phyloP scores from a whole-genome alignment of 2,888 invertebrate species.

The Ormyrus rosae region DNA sequence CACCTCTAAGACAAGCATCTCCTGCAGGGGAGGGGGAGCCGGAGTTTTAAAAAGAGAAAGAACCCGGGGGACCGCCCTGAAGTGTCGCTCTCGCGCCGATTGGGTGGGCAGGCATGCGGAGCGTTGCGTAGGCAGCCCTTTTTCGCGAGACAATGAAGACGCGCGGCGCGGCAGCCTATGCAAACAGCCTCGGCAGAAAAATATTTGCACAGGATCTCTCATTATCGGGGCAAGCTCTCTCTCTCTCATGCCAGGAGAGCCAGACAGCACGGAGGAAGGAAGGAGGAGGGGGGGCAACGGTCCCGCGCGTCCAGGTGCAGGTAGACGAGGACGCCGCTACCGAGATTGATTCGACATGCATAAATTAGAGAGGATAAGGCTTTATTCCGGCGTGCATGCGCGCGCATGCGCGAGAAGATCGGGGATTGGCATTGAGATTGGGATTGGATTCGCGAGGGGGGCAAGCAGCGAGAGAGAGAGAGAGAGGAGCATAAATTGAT shows the following conservation, averaged over 20 bases:
- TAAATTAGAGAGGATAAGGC: slow-evolving; percentile 75
- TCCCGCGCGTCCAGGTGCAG: slow-evolving; percentile 72
- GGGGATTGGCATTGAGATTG: slow-evolving; percentile 48
- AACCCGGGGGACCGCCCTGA: slow-evolving; percentile 39
- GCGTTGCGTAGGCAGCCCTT: slow-evolving; percentile 53
- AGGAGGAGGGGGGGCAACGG: slow-evolving; percentile 62
- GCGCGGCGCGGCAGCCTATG: slow-evolving; percentile 62
- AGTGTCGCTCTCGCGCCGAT: slow-evolving; percentile 17
- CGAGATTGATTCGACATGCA: slow-evolving; percentile 76
- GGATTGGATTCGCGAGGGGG: slow-evolving; percentile 66
- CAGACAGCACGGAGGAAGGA: background rate
- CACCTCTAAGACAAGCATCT: too few relatives aligned
- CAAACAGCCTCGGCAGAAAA: slow-evolving; percentile 72
- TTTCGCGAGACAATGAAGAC: slow-evolving; percentile 36
- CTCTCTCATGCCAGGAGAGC: slow-evolving; percentile 32
- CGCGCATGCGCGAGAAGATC: slow-evolving; percentile 64
- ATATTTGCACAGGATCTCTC: slow-evolving; percentile 76
- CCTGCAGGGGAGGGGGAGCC: too few relatives aligned
- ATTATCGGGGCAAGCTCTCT: slow-evolving; percentile 69
- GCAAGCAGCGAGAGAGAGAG: slow-evolving; percentile 57
- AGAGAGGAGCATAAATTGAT: slow-evolving; percentile 72
- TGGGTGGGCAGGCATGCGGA: slow-evolving; percentile 25
- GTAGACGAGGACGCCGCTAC: slow-evolving; percentile 61
- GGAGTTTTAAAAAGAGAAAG: background rate
- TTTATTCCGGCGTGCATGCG: slow-evolving; percentile 63